Base-by-base conservation (phyloP, 2,113 vertebrate species). In the Pseudopodoces humilis region DNA sequence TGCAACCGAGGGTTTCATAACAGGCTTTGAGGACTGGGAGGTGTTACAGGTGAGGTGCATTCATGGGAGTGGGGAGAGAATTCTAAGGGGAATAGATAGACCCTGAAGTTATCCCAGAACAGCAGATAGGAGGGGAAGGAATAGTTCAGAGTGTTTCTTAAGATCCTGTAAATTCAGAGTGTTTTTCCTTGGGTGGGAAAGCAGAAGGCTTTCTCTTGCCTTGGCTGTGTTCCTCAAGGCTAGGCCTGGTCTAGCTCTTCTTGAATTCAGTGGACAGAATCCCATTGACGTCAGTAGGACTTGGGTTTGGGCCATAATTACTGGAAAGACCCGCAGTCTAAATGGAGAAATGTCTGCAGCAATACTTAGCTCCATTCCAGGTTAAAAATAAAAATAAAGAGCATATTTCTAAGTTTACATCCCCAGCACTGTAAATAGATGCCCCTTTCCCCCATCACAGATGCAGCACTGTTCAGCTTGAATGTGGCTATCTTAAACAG, bases 301-400 rank as follows among this genome's bases (percentile, higher is more conserved):
- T 85, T 95, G 96, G 86, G 9, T 70, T 68, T 83, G 43, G 44
- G 71, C 94, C 94, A 95, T 88, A 94, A 95, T 90, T 96, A 88
- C 64, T 96, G 92, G 93, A 95, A 95, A 93, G 95, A 85, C 70
- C 70, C 11, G 0, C 10, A 70, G 56, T 59, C 67, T 86, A 95
- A 95, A 90, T 83, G 64, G 62, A 94, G 92, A 96, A 93, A 86
- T 60, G 83, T 95, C 56, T 93, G 79, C 72, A 93, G 71, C 90
- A 56, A 70, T 86, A 76, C 68, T 90, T 76, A 95, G 60, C 46
- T 94, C 50, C 24, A 83, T 93, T 94, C 79, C 78, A 94, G 46
- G 59, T 85, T 92, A 96, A 97, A 97, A 96, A 95, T 94, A 96
- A 91, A 89, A 89, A 55, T 33, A 86, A 91, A 94, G 71, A 80